These are phyloP conservation scores for Ceyx erithaca DNA, from an alignment of 2,797 vertebrate species.

Conservation along the genomic window DNA sequence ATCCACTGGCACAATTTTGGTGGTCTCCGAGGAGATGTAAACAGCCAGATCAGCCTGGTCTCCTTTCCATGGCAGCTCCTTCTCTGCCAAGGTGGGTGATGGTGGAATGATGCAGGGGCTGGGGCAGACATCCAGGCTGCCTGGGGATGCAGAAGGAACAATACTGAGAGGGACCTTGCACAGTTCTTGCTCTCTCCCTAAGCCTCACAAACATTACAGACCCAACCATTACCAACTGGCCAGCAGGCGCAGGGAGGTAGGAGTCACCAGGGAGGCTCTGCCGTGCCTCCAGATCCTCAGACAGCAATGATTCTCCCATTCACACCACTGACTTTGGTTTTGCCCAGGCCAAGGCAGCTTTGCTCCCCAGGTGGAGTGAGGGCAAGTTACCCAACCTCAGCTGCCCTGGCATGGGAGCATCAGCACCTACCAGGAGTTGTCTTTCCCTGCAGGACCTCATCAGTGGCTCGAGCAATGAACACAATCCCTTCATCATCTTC, in stretches of 20 bases:
- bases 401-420: rapidly evolving
- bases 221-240: background rate
- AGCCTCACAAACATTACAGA: background rate
- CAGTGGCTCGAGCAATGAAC: slow-evolving; percentile 87
- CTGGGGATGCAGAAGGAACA: slow-evolving; percentile 60
- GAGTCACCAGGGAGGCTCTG: background rate
- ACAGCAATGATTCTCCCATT: background rate
- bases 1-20: slow-evolving; percentile 94
- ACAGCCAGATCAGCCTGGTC: slow-evolving; percentile 86
- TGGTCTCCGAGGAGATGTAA: slow-evolving; percentile 91
- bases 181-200: background rate
- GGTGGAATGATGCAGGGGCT: slow-evolving; percentile 83
- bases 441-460: slow-evolving; percentile 85
- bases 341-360: background rate
- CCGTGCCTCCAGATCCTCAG: background rate
- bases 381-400: background rate
- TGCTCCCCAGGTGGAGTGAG: background rate
- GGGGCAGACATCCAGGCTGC: slow-evolving; percentile 82
- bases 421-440: slow-evolving; percentile 82
- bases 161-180: background rate
- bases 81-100: slow-evolving; percentile 85
- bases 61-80: slow-evolving; percentile 91
- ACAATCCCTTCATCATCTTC: slow-evolving; percentile 93
- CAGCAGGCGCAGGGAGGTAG: background rate
- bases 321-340: background rate